phyloP scores from a whole-genome alignment of 2,797 vertebrate species.

The Oceanodroma leucorhoa region DNA sequence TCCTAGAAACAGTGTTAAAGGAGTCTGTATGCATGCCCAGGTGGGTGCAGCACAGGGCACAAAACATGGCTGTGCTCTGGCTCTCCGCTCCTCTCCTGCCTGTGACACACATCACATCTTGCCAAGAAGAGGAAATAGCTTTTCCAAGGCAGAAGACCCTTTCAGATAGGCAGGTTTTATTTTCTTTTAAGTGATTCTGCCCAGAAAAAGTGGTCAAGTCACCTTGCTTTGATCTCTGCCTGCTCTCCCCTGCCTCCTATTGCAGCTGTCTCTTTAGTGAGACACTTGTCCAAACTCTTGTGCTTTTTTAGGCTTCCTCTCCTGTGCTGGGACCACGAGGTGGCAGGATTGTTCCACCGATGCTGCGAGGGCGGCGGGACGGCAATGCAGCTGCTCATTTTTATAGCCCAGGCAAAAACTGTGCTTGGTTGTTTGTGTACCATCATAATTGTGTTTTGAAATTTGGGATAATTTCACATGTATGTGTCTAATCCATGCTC shows the following conservation, averaged over 20 bases:
- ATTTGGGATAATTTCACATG: background rate
- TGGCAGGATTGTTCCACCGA: constrained; percentile 62
- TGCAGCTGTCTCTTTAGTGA: background rate
- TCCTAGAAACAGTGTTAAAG: background rate
- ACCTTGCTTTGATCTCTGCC: background rate
- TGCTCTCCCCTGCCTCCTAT: too few species aligned
- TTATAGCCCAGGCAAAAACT: background rate
- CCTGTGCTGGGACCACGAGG: constrained; percentile 55
- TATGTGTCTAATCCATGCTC: background rate
- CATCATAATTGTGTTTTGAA: constrained; percentile 10
- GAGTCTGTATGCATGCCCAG: background rate
- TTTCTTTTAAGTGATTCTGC: background rate
- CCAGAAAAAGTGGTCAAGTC: background rate
- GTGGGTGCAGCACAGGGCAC: background rate
- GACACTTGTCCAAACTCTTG: background rate
- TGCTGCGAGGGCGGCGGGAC: background rate
- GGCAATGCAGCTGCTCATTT: constrained; percentile 35
- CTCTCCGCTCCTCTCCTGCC: accelerated
- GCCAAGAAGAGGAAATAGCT: background rate
- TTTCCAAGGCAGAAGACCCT: background rate
- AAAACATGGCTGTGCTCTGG: background rate
- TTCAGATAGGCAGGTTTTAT: background rate
- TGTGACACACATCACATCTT: background rate
- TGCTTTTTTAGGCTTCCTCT: background rate
- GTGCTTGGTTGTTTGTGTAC: background rate